Base-by-base conservation (phyloP, 2,888 invertebrate genomes). In the Thera britannica region DNA sequence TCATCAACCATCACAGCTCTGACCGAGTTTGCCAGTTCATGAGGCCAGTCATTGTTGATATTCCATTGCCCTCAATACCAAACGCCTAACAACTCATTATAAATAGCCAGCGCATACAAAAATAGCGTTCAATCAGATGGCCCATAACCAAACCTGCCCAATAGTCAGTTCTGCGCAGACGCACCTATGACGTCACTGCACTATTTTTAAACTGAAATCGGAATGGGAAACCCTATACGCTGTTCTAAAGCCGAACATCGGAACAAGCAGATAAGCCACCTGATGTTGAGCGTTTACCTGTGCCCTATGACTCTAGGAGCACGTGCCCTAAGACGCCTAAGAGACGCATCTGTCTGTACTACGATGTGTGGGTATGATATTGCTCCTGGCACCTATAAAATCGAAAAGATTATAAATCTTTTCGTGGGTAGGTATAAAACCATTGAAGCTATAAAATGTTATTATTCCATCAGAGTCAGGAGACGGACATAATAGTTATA, bases 141-240 rank as follows among this genome's bases (percentile, higher is more conserved):
- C 80, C 84, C 84, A 90, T 89, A 90, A 90, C 89, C 90, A 89
- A 86, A 83, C 75, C 85, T 82, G 89, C 76, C 85, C 82, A 89
- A 85, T 87, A 87, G 88, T 87, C 87, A 83, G 83, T 83, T 83
- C 83, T 88, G 85, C 88, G 81, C 87, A 83, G 83, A 82, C 83
- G 81, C 72, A 44, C 70, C 67, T 11, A 80, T 88, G 88, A 91
- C 92, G 92, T 90, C 89, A 88, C 76, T 11, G 3, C 52, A 23
- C 75, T 83, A 84, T 80, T 85, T 82, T 81, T 87, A 84, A 76
- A 80, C 68, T 73, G 75, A 77, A 75, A 71, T 62, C 48, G 44
- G 49, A 51, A 60, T 80, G 85, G 88, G 90, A 90, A 89, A 92
- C 82, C 83, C 89, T 90, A 92, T 84, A 87, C 87, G 82, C 72